Evolutionary conservation across 2,113 vertebrate genomes (phyloP).

Genomic region (Phalacrocorax pelagicus): DNA sequence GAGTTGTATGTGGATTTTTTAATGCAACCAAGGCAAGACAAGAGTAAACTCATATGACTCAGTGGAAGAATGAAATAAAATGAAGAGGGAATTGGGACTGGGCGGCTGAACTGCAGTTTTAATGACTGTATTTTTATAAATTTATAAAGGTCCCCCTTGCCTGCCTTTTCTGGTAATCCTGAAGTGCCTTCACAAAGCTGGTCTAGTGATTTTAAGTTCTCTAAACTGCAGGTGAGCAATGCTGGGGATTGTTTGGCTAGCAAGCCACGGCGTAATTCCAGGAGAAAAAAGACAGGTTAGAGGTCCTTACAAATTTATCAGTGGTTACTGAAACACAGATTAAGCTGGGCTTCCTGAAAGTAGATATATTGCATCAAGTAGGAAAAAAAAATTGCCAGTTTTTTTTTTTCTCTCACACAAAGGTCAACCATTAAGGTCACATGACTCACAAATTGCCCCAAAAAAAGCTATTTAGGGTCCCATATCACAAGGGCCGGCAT

Average conservation of each 20-base stretch:
- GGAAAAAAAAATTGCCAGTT: fast-evolving
- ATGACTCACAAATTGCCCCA: background rate
- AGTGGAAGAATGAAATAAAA: background rate
- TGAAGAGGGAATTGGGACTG: background rate
- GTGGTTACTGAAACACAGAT: background rate
- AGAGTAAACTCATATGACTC: background rate
- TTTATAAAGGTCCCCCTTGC: background rate
- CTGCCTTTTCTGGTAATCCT: background rate
- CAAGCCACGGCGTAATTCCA: background rate
- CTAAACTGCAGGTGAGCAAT: background rate
- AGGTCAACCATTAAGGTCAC: background rate
- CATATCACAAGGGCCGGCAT: fast-evolving
- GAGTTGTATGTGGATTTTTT: background rate
- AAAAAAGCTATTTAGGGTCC: background rate
- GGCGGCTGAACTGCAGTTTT: background rate
- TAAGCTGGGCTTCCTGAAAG: background rate
- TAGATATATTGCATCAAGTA: background rate
- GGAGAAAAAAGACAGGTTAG: background rate
- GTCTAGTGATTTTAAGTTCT: background rate
- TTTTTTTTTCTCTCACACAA: background rate
- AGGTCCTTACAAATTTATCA: background rate
- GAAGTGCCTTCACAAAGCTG: background rate
- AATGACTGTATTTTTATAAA: background rate
- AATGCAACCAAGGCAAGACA: background rate
- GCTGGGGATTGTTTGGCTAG: background rate